Base-by-base conservation (phyloP, 1,140 invertebrate species). In the Cecropterus lyciades region DNA sequence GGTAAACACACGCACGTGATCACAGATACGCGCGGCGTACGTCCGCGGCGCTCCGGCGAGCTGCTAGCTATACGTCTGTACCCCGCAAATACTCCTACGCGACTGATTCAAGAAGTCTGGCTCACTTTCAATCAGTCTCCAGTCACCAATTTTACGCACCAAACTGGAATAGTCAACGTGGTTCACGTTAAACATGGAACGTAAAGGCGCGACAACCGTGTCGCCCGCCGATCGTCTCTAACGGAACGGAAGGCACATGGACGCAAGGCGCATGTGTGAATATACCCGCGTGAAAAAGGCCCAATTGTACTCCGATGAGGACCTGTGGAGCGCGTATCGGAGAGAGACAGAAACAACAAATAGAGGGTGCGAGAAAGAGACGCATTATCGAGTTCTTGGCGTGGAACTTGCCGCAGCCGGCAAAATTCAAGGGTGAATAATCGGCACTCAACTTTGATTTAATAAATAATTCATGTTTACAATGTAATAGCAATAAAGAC, bases 81-180 rank as follows among this genome's bases (percentile, higher is more conserved):
- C 46, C 30, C 30, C 27, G 16, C 57, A 62, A 62, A 65, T 53
- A 63, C 65, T 64, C 48, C 56, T 52, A 63, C 37, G 45, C 53
- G 57, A 60, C 51, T 52, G 56, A 7, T 0, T 30, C 27, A 30
- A 30, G 27, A 30, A 30, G 27, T 37, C 33, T 20, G 20, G 17
- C 27, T n/a, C 37, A 46, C 24, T 68, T 24, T 63, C 56, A 70
- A 66, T 52, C 51, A 8, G 42, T 85, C 80, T 89, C 86, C 72
- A 75, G 80, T 85, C 73, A 88, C 69, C 84, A 89, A 87, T 85
- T 87, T 90, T 87, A 89, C 79, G 76, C 80, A 75, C 77, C 72
- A 69, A 85, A 79, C 78, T 83, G 74, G 76, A 84, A 82, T 79
- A 70, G 67, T 70, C 68, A 69, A 80, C 57, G 66, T 73, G 27